Evolutionary conservation across 2,888 invertebrate genomes (phyloP).

Genomic region (Athalia circularis): DNA sequence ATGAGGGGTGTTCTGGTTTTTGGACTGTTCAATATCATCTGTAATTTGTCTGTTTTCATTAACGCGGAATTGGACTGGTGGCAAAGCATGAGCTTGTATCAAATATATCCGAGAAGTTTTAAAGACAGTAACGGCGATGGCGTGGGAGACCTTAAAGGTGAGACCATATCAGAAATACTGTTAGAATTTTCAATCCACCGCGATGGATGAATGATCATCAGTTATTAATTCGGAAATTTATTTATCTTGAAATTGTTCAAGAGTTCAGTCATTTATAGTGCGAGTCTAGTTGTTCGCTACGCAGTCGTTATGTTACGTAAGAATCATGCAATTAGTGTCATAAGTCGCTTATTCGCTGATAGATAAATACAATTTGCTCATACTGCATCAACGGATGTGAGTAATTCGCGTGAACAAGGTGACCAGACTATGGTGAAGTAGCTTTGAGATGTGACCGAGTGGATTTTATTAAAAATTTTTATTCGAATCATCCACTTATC

Average conservation of each 20-base stretch:
- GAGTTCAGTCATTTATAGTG: too few relatives aligned
- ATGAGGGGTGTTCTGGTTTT: constrained; percentile 26
- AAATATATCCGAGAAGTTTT: constrained; percentile 91
- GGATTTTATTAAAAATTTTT: too few relatives aligned
- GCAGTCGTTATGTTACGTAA: neutral
- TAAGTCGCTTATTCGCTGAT: neutral
- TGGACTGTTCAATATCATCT: constrained; percentile 16
- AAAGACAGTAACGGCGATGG: constrained; percentile 90
- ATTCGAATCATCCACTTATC: too few relatives aligned
- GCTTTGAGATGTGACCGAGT: too few relatives aligned
- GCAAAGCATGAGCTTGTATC: constrained; percentile 88
- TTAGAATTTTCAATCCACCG: neutral
- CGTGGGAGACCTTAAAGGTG: constrained; percentile 88
- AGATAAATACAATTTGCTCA: neutral
- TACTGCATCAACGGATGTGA: neutral
- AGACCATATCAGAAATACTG: constrained; percentile 39
- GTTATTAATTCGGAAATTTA: too few relatives aligned
- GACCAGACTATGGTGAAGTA: neutral
- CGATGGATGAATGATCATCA: neutral
- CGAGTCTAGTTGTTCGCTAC: too few relatives aligned
- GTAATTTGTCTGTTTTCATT: neutral
- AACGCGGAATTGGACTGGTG: constrained; percentile 83
- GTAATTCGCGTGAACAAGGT: neutral
- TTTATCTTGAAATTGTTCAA: too few relatives aligned
- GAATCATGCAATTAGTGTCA: neutral